These are phyloP conservation scores for Epirrita christyi DNA, from an alignment of 2,888 invertebrate species.

Conservation along the genomic window DNA sequence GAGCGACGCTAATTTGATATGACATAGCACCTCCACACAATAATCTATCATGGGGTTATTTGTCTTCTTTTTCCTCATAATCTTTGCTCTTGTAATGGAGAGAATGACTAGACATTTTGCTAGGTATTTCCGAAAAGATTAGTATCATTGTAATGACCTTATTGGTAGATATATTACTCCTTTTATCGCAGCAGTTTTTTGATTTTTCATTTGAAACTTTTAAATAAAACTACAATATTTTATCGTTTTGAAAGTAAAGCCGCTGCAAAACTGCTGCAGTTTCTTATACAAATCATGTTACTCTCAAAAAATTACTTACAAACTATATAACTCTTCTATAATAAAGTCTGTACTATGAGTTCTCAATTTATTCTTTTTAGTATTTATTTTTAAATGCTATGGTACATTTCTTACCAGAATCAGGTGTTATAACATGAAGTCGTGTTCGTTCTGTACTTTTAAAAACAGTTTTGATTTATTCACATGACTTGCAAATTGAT, in stretches of 20 bases:
- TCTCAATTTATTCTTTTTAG: neutral
- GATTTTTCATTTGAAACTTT: slow-evolving; percentile 1
- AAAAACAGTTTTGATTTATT: too few species aligned
- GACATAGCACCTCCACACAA: slow-evolving; percentile 5
- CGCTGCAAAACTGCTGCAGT: slow-evolving; percentile 3
- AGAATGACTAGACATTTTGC: slow-evolving; percentile 49
- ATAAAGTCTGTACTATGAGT: slow-evolving; percentile 11
- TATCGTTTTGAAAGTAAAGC: slow-evolving; percentile 21
- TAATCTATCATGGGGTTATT: slow-evolving; percentile 33
- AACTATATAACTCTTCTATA: slow-evolving; percentile 5
- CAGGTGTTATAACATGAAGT: too few species aligned
- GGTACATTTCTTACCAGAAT: too few species aligned
- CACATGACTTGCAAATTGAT: too few species aligned
- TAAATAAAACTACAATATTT: slow-evolving; percentile 23
- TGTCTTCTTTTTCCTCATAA: slow-evolving; percentile 52
- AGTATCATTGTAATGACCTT: slow-evolving; percentile 11
- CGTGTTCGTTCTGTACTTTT: too few species aligned
- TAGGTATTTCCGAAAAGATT: slow-evolving; percentile 16
- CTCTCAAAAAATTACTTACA: too few species aligned
- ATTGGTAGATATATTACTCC: too few species aligned
- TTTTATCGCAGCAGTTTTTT: neutral
- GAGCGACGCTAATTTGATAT: slow-evolving; percentile 9
- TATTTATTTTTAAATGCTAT: neutral
- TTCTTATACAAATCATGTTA: slow-evolving; percentile 19
- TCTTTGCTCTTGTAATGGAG: slow-evolving; percentile 59